Conservation (phyloP, 2,888 invertebrate genomes). For the Tromatobia lineatoria region DNA sequence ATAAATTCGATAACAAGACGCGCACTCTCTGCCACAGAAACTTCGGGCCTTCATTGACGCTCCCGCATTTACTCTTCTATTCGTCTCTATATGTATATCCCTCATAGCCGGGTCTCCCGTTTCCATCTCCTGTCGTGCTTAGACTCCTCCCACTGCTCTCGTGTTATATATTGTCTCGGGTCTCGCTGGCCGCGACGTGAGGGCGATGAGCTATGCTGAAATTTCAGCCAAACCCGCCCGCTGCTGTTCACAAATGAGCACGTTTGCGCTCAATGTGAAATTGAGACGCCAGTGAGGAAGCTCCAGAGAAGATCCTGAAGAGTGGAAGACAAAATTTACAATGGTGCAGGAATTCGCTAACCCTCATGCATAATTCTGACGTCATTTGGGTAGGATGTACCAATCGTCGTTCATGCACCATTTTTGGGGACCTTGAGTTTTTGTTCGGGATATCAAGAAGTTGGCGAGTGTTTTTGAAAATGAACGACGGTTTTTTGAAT, state of each 20-base stretch:
- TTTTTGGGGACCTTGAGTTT: no score
- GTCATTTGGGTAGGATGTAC: background rate
- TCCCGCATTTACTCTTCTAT: constrained; percentile 74
- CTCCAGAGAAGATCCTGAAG: constrained; percentile 19
- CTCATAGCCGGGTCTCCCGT: constrained; percentile 55
- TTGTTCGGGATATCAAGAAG: no score
- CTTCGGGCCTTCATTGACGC: constrained; percentile 67
- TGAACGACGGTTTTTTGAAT: no score
- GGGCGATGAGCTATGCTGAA: constrained; percentile 76
- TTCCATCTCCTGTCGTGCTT: constrained; percentile 33
- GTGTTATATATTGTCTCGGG: constrained; percentile 24
- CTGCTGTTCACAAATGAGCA: constrained; percentile 42
- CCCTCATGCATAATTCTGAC: background rate
- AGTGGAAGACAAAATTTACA: constrained; percentile 7
- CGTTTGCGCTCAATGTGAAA: constrained; percentile 46
- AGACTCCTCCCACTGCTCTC: background rate
- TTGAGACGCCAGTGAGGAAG: constrained; percentile 32
- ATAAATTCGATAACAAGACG: constrained; percentile 84
- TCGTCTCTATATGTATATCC: constrained; percentile 61
- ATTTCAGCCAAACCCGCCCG: constrained; percentile 75
- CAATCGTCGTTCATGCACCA: no score
- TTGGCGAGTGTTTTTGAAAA: no score
- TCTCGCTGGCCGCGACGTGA: constrained; percentile 30
- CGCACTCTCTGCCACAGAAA: constrained; percentile 69
- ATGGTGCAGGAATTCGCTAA: background rate